phyloP scores from a whole-genome alignment of 2,113 vertebrate genomes.

The Aleadryas rufinucha region DNA sequence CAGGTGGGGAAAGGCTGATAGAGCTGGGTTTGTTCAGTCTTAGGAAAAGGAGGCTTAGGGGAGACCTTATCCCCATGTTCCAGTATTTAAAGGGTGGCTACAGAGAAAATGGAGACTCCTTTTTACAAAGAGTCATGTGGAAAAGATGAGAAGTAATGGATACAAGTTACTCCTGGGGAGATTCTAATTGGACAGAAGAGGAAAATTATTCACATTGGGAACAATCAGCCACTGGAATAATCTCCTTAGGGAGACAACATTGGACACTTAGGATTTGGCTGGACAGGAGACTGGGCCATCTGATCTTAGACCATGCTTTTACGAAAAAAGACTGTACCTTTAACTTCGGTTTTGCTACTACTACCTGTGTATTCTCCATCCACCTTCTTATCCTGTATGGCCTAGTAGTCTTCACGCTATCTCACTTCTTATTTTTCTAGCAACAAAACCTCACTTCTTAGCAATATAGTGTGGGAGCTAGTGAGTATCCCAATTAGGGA shows the following conservation, averaged over 20 bases:
- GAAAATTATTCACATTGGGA: not conserved
- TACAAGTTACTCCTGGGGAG: not conserved
- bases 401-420: not conserved
- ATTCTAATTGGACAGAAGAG: not conserved
- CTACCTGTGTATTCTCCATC: not conserved
- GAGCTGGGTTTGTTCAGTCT: not conserved
- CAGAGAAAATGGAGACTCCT: not conserved
- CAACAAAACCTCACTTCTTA: not conserved
- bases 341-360: not conserved
- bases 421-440: not conserved
- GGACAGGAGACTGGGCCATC: not conserved
- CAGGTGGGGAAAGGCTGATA: not conserved
- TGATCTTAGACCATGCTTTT: not conserved
- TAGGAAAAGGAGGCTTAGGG: not conserved
- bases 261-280: not conserved
- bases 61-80: not conserved
- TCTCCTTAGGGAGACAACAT: not conserved
- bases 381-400: not conserved
- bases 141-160: not conserved
- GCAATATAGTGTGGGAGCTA: too few relatives aligned
- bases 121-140: not conserved
- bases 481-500: too few relatives aligned
- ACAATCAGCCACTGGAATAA: not conserved
- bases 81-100: not conserved
- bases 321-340: not conserved